Conservation (phyloP, 2,888 invertebrate species). For the Vesta saturnalis region DNA sequence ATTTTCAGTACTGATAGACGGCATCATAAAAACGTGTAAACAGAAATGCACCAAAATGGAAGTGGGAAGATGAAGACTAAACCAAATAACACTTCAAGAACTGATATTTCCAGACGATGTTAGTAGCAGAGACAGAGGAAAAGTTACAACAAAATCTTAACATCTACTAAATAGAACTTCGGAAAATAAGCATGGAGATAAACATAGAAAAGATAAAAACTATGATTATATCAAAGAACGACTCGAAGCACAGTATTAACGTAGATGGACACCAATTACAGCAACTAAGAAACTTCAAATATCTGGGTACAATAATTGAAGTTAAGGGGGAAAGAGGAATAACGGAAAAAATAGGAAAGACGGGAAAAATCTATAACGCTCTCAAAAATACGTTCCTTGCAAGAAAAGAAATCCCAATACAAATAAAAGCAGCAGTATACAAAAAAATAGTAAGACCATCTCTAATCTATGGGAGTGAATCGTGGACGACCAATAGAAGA, state of each 20-base stretch:
- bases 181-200: no score
- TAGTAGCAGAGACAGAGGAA: background rate
- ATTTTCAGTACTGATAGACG: background rate
- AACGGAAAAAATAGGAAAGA: no score
- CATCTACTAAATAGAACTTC: background rate
- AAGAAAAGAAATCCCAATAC: constrained; percentile 16
- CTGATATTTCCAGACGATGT: background rate
- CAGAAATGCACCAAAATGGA: background rate
- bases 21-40: background rate
- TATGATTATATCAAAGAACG: background rate
- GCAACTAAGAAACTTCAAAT: background rate
- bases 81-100: background rate
- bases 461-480: constrained; percentile 16
- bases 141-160: background rate
- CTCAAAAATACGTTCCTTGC: constrained; percentile 10
- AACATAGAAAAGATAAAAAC: no score
- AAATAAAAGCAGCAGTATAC: constrained; percentile 13
- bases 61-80: constrained; percentile 2
- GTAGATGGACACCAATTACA: no score
- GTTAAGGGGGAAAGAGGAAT: constrained; percentile 2
- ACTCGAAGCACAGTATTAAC: background rate
- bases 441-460: constrained; percentile 21
- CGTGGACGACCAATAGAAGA: constrained; percentile 1
- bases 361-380: constrained; percentile 16
- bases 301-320: constrained; percentile 20